Evolutionary conservation across 2,113 vertebrate species (phyloP).

Genomic region (Dolichotis patagonum): DNA sequence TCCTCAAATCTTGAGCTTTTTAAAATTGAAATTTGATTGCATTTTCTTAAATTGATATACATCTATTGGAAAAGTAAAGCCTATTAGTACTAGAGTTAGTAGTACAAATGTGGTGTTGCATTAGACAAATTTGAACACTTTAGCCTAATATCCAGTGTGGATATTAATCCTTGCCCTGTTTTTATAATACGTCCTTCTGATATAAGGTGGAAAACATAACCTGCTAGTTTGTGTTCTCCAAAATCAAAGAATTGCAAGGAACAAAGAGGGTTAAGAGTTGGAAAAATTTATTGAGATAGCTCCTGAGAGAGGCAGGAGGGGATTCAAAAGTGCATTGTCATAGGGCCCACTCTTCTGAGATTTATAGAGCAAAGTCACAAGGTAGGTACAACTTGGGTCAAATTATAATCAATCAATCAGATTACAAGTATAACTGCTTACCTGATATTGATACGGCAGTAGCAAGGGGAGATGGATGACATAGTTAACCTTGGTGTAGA

Average conservation of each 20-base stretch:
- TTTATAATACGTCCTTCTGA: neutral
- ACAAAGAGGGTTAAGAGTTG: neutral
- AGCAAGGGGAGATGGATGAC: neutral
- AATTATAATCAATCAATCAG: neutral
- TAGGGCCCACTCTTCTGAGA: neutral
- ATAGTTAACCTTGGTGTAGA: neutral
- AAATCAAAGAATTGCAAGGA: neutral
- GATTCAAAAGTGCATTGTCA: neutral
- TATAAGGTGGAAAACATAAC: neutral
- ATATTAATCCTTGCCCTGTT: neutral
- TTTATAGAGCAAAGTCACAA: neutral
- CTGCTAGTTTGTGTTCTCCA: neutral
- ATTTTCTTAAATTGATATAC: constrained; percentile 45
- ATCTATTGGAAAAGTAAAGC: constrained; percentile 24
- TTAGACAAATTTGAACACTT: constrained; percentile 33
- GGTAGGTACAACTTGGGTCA: neutral
- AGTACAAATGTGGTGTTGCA: constrained; percentile 1
- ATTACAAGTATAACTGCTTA: neutral
- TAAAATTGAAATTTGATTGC: constrained; percentile 44
- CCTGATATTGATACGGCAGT: neutral
- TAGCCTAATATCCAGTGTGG: neutral
- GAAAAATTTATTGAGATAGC: neutral
- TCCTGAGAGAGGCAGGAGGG: neutral
- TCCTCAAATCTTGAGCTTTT: constrained; percentile 1
- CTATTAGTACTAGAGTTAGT: neutral